A percentile compares a stretch with the other conserved stretches of the same genome.
Evolutionary conservation across 2,797 vertebrate species (phyloP).

Genomic region (Euthynnus affinis): DNA sequence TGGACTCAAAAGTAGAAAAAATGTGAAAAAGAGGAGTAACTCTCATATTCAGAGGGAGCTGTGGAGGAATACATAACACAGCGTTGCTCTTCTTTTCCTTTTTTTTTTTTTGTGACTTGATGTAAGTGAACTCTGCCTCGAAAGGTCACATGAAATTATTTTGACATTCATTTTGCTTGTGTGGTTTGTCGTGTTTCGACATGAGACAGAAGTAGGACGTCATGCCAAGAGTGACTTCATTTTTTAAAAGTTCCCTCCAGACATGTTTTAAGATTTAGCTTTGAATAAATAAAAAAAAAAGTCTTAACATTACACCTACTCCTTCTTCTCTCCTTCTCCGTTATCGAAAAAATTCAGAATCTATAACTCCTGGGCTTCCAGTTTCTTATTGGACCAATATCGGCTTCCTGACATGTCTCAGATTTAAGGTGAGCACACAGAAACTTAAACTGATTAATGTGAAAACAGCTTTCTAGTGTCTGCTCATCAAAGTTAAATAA

Average conservation of each 20-base stretch:
- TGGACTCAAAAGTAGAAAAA: conserved; percentile 12
- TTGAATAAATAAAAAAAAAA: too few species aligned
- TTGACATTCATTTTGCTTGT: conserved; percentile 21
- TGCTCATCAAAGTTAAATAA: too few species aligned
- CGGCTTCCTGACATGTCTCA: too few species aligned
- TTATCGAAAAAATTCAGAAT: too few species aligned
- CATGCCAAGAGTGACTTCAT: conserved; percentile 8
- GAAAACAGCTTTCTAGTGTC: too few species aligned
- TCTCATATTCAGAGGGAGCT: background rate
- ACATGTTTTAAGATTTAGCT: background rate
- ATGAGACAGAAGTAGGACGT: conserved; percentile 20
- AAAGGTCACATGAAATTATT: conserved; percentile 38
- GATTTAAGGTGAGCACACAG: too few species aligned
- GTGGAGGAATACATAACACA: background rate
- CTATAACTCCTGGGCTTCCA: too few species aligned
- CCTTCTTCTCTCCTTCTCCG: too few species aligned
- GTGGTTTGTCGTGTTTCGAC: conserved; percentile 13
- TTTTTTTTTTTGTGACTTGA: conserved; percentile 3
- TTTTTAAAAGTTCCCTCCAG: conserved; percentile 15
- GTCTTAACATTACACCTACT: too few species aligned
- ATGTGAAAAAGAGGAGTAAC: conserved; percentile 11
- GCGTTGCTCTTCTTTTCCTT: background rate
- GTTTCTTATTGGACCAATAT: too few species aligned
- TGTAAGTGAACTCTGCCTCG: conserved; percentile 25
- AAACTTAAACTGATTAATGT: too few species aligned